Percentiles rank a stretch among this genome's conserved stretches.
phyloP scores from a whole-genome alignment of 2,113 vertebrate genomes.

The Callorhinus ursinus region DNA sequence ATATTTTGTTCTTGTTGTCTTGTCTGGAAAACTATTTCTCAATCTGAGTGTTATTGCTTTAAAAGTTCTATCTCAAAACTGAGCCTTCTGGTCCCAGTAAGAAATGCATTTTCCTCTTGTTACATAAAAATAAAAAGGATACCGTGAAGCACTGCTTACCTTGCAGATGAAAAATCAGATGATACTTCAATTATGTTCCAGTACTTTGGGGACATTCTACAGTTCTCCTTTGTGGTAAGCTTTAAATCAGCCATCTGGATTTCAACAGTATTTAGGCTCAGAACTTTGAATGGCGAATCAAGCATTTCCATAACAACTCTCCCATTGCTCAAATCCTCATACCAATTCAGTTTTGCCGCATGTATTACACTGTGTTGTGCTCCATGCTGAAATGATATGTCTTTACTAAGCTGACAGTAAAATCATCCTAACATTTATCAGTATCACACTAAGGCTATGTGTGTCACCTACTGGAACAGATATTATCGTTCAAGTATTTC shows the following conservation, averaged over 20 bases:
- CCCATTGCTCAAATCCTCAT: neutral
- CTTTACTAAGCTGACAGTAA: neutral
- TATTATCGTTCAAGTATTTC: conserved; percentile 22
- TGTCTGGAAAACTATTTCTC: neutral
- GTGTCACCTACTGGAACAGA: neutral
- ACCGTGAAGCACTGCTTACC: neutral
- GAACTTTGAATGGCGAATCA: neutral
- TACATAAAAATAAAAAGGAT: neutral
- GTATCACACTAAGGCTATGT: neutral
- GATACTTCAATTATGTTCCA: neutral
- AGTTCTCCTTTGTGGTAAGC: neutral
- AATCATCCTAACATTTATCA: neutral
- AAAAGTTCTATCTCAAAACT: neutral
- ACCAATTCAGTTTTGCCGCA: neutral
- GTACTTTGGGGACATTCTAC: neutral
- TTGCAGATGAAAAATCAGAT: conserved; percentile 22
- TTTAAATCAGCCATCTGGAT: conserved; percentile 37
- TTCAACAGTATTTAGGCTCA: conserved; percentile 3
- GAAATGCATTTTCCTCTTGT: neutral
- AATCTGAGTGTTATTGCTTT: neutral
- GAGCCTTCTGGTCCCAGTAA: neutral
- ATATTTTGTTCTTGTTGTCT: neutral
- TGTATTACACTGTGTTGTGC: neutral
- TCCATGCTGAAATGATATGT: neutral
- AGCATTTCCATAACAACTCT: neutral